These are phyloP conservation scores for Pherbina coryleti DNA, from an alignment of 2,888 invertebrate species.

Conservation along the genomic window DNA sequence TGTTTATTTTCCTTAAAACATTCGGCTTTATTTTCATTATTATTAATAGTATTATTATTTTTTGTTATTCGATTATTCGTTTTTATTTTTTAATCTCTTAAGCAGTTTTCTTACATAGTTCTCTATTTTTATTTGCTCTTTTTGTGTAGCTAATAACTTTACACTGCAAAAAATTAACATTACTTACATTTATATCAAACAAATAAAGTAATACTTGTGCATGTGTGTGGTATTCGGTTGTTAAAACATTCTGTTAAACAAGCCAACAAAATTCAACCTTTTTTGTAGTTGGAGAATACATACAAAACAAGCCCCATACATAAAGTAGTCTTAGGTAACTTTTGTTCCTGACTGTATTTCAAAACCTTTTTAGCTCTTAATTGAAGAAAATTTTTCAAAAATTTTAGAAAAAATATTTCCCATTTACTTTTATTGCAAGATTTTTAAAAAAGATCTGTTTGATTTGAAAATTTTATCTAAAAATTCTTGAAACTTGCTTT, in stretches of 20 bases:
- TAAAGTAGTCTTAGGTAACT: too few relatives aligned
- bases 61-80: constrained; percentile 17
- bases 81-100: constrained; percentile 14
- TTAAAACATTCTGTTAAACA: background rate
- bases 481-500: too few relatives aligned
- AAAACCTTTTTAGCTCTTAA: too few relatives aligned
- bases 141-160: background rate
- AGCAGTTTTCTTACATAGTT: constrained; percentile 4
- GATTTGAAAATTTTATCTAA: too few relatives aligned
- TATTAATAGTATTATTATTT: background rate
- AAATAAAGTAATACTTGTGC: constrained; percentile 36
- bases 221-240: constrained; percentile 19
- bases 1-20: background rate
- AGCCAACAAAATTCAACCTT: background rate
- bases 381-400: too few relatives aligned
- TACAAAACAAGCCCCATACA: too few relatives aligned
- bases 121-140: background rate
- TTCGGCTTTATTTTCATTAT: background rate
- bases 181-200: background rate
- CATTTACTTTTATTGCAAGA: too few relatives aligned
- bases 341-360: too few relatives aligned
- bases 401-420: too few relatives aligned
- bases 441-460: too few relatives aligned
- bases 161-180: background rate
- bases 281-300: too few relatives aligned